Evolutionary conservation across 2,113 vertebrate species (phyloP).

Genomic region (Aythya baeri): DNA sequence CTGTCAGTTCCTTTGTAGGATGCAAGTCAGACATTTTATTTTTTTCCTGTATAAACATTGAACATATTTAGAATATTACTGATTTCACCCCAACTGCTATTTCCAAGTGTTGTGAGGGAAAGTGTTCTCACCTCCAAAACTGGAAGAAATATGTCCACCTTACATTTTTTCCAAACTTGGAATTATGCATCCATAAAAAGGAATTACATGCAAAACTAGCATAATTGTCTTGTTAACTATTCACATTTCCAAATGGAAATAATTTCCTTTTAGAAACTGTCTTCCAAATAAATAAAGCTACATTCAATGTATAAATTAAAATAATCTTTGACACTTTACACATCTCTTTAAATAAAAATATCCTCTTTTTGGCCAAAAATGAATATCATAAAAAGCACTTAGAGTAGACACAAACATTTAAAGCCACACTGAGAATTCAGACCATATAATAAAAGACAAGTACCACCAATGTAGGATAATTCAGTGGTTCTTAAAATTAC

Average conservation of each 20-base stretch:
- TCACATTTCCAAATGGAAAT: not conserved
- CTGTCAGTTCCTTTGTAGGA: not conserved
- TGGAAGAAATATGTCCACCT: not conserved
- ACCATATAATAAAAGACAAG: not conserved
- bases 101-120: not conserved
- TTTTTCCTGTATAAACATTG: not conserved
- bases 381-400: not conserved
- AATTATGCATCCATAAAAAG: not conserved
- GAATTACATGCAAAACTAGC: not conserved
- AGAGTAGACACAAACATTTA: not conserved
- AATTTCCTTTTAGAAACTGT: not conserved
- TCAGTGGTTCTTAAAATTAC: constrained; percentile 19
- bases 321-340: not conserved
- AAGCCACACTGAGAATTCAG: not conserved
- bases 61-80: not conserved
- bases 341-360: not conserved
- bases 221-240: not conserved
- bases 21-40: not conserved
- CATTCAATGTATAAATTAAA: not conserved
- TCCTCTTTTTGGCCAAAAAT: not conserved
- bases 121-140: not conserved
- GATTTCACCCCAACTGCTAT: not conserved
- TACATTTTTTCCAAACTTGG: not conserved
- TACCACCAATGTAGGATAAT: not conserved
- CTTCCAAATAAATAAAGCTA: not conserved